Evolutionary conservation across 2,888 invertebrate species (phyloP).

Genomic region (Morpho helenor): DNA sequence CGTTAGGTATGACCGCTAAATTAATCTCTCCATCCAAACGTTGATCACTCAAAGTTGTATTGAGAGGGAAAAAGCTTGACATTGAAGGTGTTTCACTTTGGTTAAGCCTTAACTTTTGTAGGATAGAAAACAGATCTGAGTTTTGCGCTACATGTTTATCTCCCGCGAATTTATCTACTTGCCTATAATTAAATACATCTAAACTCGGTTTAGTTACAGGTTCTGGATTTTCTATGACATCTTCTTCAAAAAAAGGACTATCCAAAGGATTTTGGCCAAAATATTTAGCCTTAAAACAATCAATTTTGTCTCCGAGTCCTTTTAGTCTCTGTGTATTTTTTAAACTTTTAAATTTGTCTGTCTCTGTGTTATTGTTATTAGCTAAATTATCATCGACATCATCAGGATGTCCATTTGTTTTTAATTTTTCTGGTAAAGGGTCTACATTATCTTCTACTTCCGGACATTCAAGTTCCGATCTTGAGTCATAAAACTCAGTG

Average conservation of each 20-base stretch:
- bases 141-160: slow-evolving; percentile 8
- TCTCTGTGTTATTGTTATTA: slow-evolving; percentile 37
- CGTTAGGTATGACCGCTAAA: background rate
- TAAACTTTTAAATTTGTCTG: slow-evolving; percentile 36
- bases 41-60: background rate
- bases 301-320: slow-evolving; percentile 85
- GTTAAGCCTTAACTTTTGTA: slow-evolving; percentile 15
- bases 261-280: slow-evolving; percentile 87
- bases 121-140: slow-evolving; percentile 15
- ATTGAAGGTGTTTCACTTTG: background rate
- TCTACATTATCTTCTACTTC: slow-evolving; percentile 77
- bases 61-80: background rate
- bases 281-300: slow-evolving; percentile 86
- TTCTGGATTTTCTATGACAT: slow-evolving; percentile 68
- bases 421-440: slow-evolving; percentile 74
- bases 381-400: slow-evolving; percentile 29
- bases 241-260: slow-evolving; percentile 84
- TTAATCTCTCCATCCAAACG: too few relatives aligned
- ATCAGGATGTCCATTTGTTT: slow-evolving; percentile 49
- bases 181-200: slow-evolving; percentile 30
- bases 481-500: slow-evolving; percentile 85
- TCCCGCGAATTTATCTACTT: background rate
- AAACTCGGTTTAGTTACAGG: slow-evolving; percentile 49
- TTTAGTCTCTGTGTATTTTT: slow-evolving; percentile 73
- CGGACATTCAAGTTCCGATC: slow-evolving; percentile 69